A percentile compares a stretch with the other conserved stretches of the same genome.
phyloP scores from a whole-genome alignment of 2,888 invertebrate genomes.

The Panorpa germanica region DNA sequence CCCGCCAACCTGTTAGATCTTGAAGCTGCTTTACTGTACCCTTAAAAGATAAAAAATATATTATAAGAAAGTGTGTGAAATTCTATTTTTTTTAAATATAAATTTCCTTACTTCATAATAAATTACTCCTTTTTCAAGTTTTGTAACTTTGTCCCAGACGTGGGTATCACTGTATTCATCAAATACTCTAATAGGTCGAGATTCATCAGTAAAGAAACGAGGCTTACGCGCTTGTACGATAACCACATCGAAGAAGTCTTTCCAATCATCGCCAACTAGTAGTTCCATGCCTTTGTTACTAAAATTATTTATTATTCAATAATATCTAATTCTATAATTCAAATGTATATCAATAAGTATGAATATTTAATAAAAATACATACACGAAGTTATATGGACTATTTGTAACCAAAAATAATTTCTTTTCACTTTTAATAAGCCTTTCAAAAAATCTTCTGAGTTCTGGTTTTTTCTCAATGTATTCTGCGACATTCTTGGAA shows the following conservation, averaged over 20 bases:
- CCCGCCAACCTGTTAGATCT: conserved; percentile 82
- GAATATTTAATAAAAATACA: conserved; percentile 21
- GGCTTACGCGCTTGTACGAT: conserved; percentile 93
- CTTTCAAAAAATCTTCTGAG: conserved; percentile 57
- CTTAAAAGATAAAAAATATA: conserved; percentile 24
- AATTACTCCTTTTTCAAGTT: conserved; percentile 70
- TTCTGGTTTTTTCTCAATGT: conserved; percentile 56
- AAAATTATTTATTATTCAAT: conserved; percentile 16
- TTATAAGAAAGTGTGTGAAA: not conserved
- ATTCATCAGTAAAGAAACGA: conserved; percentile 83
- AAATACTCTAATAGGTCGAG: conserved; percentile 76
- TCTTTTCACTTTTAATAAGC: conserved; percentile 56
- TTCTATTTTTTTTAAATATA: not conserved
- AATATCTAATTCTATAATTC: not conserved
- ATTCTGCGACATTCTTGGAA: conserved; percentile 60
- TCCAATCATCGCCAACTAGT: conserved; percentile 77
- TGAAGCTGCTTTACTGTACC: conserved; percentile 86
- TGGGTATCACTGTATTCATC: conserved; percentile 65
- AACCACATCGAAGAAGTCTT: conserved; percentile 79
- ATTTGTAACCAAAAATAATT: conserved; percentile 89
- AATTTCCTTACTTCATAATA: conserved; percentile 63
- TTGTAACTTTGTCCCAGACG: conserved; percentile 80
- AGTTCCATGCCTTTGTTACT: conserved; percentile 85
- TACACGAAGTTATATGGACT: conserved; percentile 93
- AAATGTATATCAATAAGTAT: not conserved